These are phyloP conservation scores for Sepiola atlantica DNA, from an alignment of 2,888 invertebrate species.

Conservation along the genomic window DNA sequence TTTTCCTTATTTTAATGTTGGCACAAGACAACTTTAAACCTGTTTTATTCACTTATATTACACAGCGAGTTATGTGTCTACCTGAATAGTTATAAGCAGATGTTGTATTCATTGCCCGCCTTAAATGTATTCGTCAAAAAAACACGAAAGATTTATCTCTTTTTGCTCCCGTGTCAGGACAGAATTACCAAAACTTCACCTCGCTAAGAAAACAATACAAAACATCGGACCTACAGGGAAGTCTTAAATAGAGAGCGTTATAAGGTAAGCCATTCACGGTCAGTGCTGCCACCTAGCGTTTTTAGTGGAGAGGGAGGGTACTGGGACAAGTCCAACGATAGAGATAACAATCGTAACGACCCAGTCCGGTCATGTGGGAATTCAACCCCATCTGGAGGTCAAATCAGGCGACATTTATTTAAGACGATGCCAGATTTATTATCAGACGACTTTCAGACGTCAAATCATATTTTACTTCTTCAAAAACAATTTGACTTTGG, in stretches of 20 bases:
- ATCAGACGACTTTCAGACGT: not conserved
- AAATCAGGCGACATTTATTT: not conserved
- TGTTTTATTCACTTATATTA: not conserved
- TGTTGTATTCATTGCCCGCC: not conserved
- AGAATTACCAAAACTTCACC: not conserved
- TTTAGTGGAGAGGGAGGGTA: not conserved
- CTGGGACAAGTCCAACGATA: not conserved
- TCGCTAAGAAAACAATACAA: not conserved
- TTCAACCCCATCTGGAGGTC: not conserved
- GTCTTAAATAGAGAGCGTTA: not conserved
- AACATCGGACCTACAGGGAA: not conserved
- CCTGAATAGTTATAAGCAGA: not conserved
- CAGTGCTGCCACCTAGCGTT: not conserved
- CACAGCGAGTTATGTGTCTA: not conserved
- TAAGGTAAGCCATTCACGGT: not conserved
- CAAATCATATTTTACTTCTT: not conserved
- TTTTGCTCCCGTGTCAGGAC: not conserved
- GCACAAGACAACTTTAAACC: not conserved
- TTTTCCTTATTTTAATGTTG: not conserved
- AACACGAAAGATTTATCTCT: not conserved
- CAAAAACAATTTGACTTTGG: not conserved
- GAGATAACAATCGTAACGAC: not conserved
- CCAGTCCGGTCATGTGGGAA: not conserved
- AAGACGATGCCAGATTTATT: not conserved
- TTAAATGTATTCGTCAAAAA: not conserved